Base-by-base conservation (phyloP, 2,797 vertebrate genomes). In the Kryptopterus vitreolus region DNA sequence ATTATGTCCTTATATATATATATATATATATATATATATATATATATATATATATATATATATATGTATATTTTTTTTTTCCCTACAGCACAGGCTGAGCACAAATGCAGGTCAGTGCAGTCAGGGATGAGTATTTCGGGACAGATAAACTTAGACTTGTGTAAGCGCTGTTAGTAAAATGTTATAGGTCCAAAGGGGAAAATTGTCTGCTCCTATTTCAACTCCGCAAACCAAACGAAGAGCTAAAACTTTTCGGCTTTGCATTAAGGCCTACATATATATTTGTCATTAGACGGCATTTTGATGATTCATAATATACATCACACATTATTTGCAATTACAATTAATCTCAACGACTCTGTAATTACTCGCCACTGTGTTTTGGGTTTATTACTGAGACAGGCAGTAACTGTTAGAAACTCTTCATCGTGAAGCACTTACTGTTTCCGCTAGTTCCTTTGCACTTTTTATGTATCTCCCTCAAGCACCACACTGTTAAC, bases 121-220 rank as follows among this genome's bases (percentile, higher is more conserved):
- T 18, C 20, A 26, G 9, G 16, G 58, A 77, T 61, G 73, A 80
- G 78, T 89, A 88, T 88, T 89, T 83, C 78, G 81, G 83, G 84
- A 77, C 29, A 58, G 29, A 62, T 72, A 78, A 90, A 87, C 91
- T 29, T 48, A 80, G 87, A 86, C 89, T 68, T 66, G 79, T 76
- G 71, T 65, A 78, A 81, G 63, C 46, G 62, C 22, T n/a, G 62
- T 82, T 59, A 75, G 69, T 63, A 81, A 78, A 80, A 85, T 77
- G 77, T 57, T 55, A 31, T 35, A 74, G 66, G 61, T 52, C 52
- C 43, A 26, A 76, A 74, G 53, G 4, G n/a, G 35, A 58, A 74
- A 78, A 35, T 69, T 48, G 1, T 59, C 29, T 55, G 50, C 11
- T 33, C n/a, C 18, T 71, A 33, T 70, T 70, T 70, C 26, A 31